Evolutionary conservation across 2,113 vertebrate genomes (phyloP).

Genomic region (Cairina moschata): DNA sequence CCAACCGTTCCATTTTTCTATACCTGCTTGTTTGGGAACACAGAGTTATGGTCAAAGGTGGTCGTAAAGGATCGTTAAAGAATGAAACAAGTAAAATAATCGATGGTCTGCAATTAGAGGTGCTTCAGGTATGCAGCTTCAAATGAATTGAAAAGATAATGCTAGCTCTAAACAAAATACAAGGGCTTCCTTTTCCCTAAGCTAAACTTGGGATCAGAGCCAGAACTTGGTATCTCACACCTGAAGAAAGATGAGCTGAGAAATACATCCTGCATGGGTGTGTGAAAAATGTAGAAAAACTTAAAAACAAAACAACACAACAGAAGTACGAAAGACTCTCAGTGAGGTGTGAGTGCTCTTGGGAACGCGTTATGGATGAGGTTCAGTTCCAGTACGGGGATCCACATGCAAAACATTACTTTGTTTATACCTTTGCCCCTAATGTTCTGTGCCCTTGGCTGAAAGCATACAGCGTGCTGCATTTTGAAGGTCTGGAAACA

Average conservation of each 20-base stretch:
- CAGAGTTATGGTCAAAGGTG: background rate
- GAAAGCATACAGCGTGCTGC: background rate
- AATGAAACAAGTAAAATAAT: background rate
- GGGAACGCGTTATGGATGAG: background rate
- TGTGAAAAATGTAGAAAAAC: background rate
- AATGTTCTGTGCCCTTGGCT: background rate
- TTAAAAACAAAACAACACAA: too few relatives aligned
- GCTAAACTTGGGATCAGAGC: background rate
- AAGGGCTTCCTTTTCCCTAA: background rate
- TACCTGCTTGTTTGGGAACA: background rate
- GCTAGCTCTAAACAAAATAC: background rate
- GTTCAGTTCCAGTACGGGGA: background rate
- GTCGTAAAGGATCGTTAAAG: background rate
- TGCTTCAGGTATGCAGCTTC: background rate
- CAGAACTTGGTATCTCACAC: background rate
- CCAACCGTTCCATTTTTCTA: background rate
- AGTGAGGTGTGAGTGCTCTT: background rate
- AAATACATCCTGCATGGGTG: background rate
- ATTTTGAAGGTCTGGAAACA: background rate
- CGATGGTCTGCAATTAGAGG: background rate
- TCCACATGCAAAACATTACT: background rate
- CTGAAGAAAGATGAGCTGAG: background rate
- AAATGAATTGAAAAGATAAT: background rate
- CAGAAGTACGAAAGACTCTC: background rate
- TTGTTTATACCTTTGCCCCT: background rate